phyloP scores from a whole-genome alignment of 2,113 vertebrate species.

The Carassius gibelio region DNA sequence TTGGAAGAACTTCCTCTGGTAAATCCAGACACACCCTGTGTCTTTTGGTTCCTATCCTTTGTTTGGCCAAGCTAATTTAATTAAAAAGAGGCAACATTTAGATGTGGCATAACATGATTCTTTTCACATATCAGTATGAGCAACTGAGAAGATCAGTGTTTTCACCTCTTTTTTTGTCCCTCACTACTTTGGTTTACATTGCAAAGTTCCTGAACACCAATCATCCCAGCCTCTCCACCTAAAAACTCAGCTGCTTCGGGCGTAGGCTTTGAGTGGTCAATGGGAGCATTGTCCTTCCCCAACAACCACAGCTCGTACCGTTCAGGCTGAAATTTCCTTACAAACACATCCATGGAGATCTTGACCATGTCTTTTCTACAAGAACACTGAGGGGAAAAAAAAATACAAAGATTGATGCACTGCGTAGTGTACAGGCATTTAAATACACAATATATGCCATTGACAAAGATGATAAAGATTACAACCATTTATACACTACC shows the following conservation, averaged over 20 bases:
- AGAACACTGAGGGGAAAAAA: conserved; percentile 80
- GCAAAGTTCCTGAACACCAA: conserved; percentile 44
- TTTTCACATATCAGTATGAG: not conserved
- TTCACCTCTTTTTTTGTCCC: conserved; percentile 68
- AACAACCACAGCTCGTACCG: conserved; percentile 94
- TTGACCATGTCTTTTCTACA: conserved; percentile 98
- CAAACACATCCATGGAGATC: conserved; percentile 98
- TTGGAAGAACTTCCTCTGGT: conserved; percentile 87
- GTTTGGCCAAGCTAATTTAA: conserved; percentile 77
- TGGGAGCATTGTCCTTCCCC: conserved; percentile 85
- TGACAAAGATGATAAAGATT: not conserved
- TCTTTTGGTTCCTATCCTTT: conserved; percentile 94
- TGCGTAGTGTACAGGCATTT: too few species aligned
- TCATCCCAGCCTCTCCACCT: conserved; percentile 63
- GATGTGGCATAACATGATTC: too few species aligned
- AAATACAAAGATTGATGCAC: not conserved
- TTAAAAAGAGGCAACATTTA: conserved; percentile 23
- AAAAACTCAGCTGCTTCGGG: conserved; percentile 87
- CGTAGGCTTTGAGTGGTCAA: conserved; percentile 89
- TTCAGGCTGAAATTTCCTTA: conserved; percentile 92
- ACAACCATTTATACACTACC: too few species aligned
- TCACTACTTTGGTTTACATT: conserved; percentile 55
- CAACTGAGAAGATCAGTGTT: not conserved
- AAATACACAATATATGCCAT: too few species aligned
- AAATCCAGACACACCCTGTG: conserved; percentile 93